phyloP scores from a whole-genome alignment of 2,797 vertebrate genomes.

The Centropyge bicolor region DNA sequence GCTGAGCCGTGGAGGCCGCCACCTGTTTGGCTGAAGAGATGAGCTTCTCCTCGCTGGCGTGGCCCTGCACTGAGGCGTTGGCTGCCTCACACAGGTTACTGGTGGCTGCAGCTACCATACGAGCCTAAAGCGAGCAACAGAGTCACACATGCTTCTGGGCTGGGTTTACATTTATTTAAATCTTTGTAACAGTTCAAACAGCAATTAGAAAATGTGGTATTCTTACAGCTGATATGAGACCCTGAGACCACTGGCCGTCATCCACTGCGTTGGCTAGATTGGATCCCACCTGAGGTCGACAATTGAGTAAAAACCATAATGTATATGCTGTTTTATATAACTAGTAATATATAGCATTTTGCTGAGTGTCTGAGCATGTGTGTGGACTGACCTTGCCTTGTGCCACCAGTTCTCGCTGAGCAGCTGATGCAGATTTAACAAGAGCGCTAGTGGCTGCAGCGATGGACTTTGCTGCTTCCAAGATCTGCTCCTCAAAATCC shows the following conservation, averaged over 20 bases:
- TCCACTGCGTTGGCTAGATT: constrained; percentile 97
- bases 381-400: constrained; percentile 94
- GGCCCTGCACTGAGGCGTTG: constrained; percentile 98
- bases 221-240: constrained; percentile 96
- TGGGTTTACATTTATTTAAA: neutral
- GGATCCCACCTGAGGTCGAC: constrained; percentile 90
- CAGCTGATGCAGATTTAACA: constrained; percentile 98
- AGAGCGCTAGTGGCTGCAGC: constrained; percentile 97
- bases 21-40: constrained; percentile 99
- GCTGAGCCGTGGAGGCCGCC: constrained; percentile 96
- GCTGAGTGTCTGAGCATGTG: neutral
- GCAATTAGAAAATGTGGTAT: neutral
- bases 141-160: neutral
- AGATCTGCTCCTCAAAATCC: constrained; percentile 99
- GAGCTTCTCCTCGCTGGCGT: constrained; percentile 98
- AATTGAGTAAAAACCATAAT: constrained; percentile 7
- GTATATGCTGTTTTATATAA: neutral
- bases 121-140: constrained; percentile 83
- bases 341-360: neutral
- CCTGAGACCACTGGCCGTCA: constrained; percentile 99
- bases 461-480: constrained; percentile 98
- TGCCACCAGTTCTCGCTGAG: constrained; percentile 97
- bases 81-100: constrained; percentile 98
- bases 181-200: neutral
- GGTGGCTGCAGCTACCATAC: constrained; percentile 98